phyloP scores from a whole-genome alignment of 1,140 invertebrate genomes.

The Tribolium castaneum region DNA sequence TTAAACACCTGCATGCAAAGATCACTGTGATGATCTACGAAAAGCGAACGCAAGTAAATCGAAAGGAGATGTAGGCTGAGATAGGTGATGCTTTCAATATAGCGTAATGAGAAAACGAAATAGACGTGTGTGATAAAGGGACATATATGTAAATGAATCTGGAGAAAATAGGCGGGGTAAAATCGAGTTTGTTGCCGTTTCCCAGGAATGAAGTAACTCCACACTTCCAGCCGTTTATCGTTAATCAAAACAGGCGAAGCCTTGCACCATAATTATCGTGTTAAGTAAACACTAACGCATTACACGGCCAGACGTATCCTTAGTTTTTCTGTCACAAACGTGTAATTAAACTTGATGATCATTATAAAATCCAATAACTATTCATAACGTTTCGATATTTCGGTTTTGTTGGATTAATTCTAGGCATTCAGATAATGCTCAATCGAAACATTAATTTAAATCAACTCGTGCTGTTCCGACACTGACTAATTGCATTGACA shows the following conservation, averaged over 20 bases:
- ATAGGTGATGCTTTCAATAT: conserved; percentile 45
- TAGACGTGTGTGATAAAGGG: conserved; percentile 39
- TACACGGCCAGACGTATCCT: background rate
- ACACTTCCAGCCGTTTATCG: conserved; percentile 14
- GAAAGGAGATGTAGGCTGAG: conserved; percentile 42
- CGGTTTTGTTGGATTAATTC: conserved; percentile 9
- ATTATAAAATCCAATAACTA: conserved; percentile 24
- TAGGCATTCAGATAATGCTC: conserved; percentile 7
- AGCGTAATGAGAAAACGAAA: conserved; percentile 46
- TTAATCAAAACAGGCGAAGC: conserved; percentile 26
- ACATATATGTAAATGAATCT: conserved; percentile 46
- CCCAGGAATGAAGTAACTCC: conserved; percentile 22
- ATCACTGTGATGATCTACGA: conserved; percentile 40
- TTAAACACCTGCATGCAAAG: conserved; percentile 24
- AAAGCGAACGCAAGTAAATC: conserved; percentile 39
- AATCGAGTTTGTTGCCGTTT: conserved; percentile 36
- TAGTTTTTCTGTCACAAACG: background rate
- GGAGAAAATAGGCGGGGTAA: conserved; percentile 37
- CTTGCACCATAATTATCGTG: conserved; percentile 24
- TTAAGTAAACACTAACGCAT: conserved; percentile 32
- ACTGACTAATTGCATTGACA: conserved; percentile 19
- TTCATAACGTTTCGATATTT: conserved; percentile 3
- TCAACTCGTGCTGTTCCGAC: conserved; percentile 6
- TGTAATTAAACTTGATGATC: background rate
- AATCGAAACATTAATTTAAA: conserved; percentile 33